Evolutionary conservation across 2,113 vertebrate genomes (phyloP), one percentile per base, ranked within the genome.

Genomic region (Phoenicopterus ruber): DNA sequence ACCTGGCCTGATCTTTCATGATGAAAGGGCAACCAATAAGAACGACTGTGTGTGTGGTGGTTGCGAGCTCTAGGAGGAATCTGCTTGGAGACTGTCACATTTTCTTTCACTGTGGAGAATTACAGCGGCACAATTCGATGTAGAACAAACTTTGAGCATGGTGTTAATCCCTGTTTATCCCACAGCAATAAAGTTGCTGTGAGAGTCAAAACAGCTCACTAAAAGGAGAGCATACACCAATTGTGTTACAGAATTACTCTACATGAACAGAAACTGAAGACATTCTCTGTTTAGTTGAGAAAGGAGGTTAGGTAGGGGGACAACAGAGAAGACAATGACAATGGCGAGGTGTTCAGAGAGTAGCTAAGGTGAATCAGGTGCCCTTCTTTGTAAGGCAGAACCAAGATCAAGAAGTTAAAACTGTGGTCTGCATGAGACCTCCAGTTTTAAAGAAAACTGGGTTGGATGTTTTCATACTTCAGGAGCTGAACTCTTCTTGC

Each of bases 91-190:
- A 21, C 61, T 25, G 32, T 66, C 31, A 4, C 0, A 0, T 67
- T 86, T 84, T 59, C 54, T 77, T 54, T 52, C 49, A 6, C 11
- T 6, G 26, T 47, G 34, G 50, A 89, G 58, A 72, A 42, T 67
- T 46, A 31, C 44, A 38, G 7, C 49, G 50, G 10, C 9, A 26
- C 13, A 34, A 13, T 62, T 49, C 49, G 61, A 67, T 2, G 5
- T 7, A 52, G 36, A 62, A 38, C 6, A 38, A 19, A 44, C 11
- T 57, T 61, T 32, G 31, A 94, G 18, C 0, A 0, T 50, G 21
- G 19, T 66, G 20, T 55, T 85, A 40, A 62, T 70, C 36, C 4
- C 17, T 52, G 22, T n/a, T 86, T 66, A 62, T 54, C 6, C 12
- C 26, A 58, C 9, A 52, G 8, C 21, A 55, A 32, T 40, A 32